Evolutionary conservation across 2,113 vertebrate species (phyloP), one percentile per base, ranked within the genome.

Genomic region (Sphaerodactylus townsendi): DNA sequence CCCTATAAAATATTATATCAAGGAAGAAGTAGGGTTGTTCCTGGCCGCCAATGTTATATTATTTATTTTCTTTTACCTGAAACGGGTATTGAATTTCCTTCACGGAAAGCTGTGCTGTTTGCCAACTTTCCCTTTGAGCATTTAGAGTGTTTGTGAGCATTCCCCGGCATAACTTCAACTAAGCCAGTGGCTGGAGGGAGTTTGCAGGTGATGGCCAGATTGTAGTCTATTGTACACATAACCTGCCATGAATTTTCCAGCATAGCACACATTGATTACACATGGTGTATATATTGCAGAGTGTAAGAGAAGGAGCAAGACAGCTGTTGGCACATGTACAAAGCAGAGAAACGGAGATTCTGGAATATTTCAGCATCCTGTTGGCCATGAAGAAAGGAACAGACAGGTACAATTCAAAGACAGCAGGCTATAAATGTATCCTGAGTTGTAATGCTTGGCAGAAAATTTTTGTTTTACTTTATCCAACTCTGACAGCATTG

Each of bases 371-470:
- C 85, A 84, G 87, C 65, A 41, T 90, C 92, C 92, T 90, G 89
- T 90, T 93, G 92, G 62, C 92, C 92, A 86, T 1, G 0, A 37
- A 92, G 91, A 92, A 92, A 92, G 92, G 88, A 93, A 92, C 88
- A 92, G 93, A 92, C 93, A 94, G 93, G 92, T 92, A 93, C 89
- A 87, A 87, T 89, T 90, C 92, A 92, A 87, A 93, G 91, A 89
- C 91, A 94, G 90, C 92, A 23, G 74, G 93, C 92, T 81, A 83
- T 72, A 85, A 92, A 86, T 0, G 79, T 82, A 90, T 91, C 90
- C 93, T 90, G 88, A 90, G 87, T 87, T 93, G 92, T 90, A 87
- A 86, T 88, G 82, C 88, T 90, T 92, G 92, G 92, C 86, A 92
- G 90, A 87, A 90, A 92, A 79, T 85, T 87, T 88, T 93, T 87